A percentile compares a stretch with the other conserved stretches of the same genome.
phyloP scores from a whole-genome alignment of 2,113 vertebrate genomes.

The Oreotragus oreotragus region DNA sequence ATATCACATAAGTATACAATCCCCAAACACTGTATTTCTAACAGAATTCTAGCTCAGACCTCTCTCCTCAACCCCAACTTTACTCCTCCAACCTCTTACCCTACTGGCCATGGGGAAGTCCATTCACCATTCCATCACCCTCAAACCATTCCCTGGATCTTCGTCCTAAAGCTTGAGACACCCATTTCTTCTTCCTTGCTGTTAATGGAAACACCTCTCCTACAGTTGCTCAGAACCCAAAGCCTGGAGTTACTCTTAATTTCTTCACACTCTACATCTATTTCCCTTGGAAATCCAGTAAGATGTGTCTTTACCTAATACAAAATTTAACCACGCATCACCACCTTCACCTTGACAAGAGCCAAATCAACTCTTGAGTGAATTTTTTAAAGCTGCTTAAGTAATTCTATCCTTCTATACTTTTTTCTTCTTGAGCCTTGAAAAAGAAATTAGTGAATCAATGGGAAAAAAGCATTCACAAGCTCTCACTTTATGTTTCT shows the following conservation, averaged over 20 bases:
- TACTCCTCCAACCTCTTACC: no score
- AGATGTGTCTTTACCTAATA: neutral
- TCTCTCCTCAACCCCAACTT: neutral
- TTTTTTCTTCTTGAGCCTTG: neutral
- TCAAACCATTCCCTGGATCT: neutral
- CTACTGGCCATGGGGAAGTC: neutral
- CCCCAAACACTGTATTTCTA: neutral
- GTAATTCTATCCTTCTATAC: neutral
- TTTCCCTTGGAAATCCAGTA: neutral
- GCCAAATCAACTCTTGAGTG: neutral
- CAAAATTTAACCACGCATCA: neutral
- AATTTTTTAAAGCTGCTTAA: neutral
- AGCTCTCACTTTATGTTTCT: neutral
- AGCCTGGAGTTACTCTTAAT: neutral
- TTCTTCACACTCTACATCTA: neutral
- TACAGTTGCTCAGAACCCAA: neutral
- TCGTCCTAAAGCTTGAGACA: neutral
- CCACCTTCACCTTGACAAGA: neutral
- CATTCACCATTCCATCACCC: neutral
- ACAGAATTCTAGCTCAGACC: neutral
- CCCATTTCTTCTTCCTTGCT: neutral
- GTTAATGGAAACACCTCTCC: neutral
- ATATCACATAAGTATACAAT: neutral
- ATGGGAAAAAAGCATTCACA: neutral
- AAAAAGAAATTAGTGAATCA: neutral